These are phyloP conservation scores for Apeira syringaria DNA, from an alignment of 2,888 invertebrate genomes.

Conservation along the genomic window DNA sequence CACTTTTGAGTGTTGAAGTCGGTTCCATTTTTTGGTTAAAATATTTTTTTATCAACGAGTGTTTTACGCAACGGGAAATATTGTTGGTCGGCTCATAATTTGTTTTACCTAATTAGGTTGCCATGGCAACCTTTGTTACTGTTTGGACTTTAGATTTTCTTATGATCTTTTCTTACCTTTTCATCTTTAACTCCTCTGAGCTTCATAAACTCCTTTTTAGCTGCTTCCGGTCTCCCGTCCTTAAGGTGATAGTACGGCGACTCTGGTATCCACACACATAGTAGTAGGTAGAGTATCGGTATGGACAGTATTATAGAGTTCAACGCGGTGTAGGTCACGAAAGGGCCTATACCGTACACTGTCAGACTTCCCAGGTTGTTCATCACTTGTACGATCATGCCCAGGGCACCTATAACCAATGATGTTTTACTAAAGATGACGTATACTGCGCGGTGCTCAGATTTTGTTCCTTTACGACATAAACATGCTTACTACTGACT, in stretches of 20 bases:
- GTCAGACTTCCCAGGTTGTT: conserved; percentile 70
- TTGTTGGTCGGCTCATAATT: too few relatives aligned
- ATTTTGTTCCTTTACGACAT: too few relatives aligned
- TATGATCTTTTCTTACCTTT: conserved; percentile 49
- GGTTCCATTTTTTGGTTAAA: too few relatives aligned
- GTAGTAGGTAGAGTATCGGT: conserved; percentile 70
- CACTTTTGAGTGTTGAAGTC: too few relatives aligned
- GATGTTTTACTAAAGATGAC: too few relatives aligned
- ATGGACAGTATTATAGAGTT: conserved; percentile 72
- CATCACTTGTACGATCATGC: conserved; percentile 77
- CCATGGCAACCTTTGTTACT: too few relatives aligned
- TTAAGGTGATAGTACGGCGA: conserved; percentile 85
- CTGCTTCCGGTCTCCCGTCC: conserved; percentile 70
- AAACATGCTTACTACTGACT: too few relatives aligned
- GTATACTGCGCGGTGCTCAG: too few relatives aligned
- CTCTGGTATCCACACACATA: conserved; percentile 84
- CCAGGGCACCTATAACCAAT: conserved; percentile 50
- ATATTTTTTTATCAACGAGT: too few relatives aligned
- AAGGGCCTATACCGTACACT: conserved; percentile 74
- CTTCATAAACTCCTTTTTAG: conserved; percentile 65
- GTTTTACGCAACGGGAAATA: too few relatives aligned
- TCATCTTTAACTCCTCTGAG: conserved; percentile 71
- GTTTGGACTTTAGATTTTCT: too few relatives aligned
- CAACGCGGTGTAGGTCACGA: conserved; percentile 67
- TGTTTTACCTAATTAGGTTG: too few relatives aligned